Conservation (phyloP, 1,140 invertebrate genomes). For the Bradysia coprophila region DNA sequence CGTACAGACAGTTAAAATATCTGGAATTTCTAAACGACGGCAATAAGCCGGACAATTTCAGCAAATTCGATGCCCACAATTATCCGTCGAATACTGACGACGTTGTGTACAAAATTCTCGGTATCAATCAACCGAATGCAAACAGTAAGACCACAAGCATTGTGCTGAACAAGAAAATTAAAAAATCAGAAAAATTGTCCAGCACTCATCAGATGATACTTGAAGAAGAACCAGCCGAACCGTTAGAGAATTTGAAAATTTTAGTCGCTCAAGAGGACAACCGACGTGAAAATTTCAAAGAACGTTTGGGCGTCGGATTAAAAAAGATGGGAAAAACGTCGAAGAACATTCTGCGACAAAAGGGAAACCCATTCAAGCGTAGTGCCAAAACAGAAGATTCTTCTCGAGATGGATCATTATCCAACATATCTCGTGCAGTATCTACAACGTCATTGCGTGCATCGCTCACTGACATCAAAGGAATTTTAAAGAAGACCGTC, state of each 20-base stretch:
- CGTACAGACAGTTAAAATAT: slow-evolving; percentile 4
- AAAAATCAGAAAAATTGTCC: slow-evolving; percentile 9
- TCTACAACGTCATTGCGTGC: not conserved
- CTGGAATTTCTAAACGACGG: slow-evolving; percentile 7
- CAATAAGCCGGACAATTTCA: not conserved
- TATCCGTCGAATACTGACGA: not conserved
- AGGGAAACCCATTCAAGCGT: slow-evolving; percentile 25
- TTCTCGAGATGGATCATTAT: not conserved
- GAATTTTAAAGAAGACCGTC: not conserved
- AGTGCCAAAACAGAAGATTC: slow-evolving; percentile 7
- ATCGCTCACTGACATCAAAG: not conserved
- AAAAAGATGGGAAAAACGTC: slow-evolving; percentile 32
- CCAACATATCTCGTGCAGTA: not conserved
- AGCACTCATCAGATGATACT: slow-evolving; percentile 11
- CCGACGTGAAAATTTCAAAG: slow-evolving; percentile 20
- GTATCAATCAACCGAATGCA: not conserved
- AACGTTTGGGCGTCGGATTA: slow-evolving; percentile 29
- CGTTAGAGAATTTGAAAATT: slow-evolving; percentile 12
- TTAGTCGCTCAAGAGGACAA: slow-evolving; percentile 30
- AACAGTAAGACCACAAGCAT: not conserved
- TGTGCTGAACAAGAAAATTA: slow-evolving; percentile 1
- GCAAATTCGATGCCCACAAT: slow-evolving; percentile 1
- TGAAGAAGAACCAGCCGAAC: slow-evolving; percentile 4
- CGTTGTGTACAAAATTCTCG: slow-evolving; percentile 1
- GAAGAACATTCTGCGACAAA: slow-evolving; percentile 30